Evolutionary conservation across 2,797 vertebrate species (phyloP).

Genomic region (Eulemur coronatus): DNA sequence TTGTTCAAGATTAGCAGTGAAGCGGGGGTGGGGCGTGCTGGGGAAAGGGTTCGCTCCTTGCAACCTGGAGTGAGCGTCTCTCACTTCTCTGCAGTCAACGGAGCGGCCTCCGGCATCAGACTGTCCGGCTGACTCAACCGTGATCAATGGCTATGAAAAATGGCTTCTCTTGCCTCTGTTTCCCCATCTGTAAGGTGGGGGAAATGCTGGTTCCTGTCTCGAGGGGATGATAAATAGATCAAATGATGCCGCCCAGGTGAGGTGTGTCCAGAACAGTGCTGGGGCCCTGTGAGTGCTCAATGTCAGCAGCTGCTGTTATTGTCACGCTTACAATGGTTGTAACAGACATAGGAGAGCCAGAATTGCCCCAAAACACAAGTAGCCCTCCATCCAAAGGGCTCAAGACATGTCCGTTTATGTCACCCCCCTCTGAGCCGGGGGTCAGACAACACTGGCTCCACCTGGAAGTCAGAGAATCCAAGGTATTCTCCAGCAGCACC

Average conservation of each 20-base stretch:
- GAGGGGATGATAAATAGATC: not conserved
- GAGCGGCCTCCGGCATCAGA: fast-evolving
- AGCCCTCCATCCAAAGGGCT: not conserved
- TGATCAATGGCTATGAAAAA: too few relatives aligned
- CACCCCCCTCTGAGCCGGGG: not conserved
- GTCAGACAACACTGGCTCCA: not conserved
- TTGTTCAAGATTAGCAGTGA: slow-evolving; percentile 25
- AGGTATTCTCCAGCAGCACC: not conserved
- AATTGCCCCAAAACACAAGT: not conserved
- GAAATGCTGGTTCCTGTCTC: not conserved
- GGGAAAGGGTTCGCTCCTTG: not conserved
- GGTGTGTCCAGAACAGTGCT: not conserved
- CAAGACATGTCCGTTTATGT: not conserved
- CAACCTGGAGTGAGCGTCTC: fast-evolving
- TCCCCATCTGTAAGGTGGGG: not conserved
- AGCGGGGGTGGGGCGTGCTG: fast-evolving
- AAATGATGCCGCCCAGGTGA: not conserved
- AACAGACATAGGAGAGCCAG: not conserved
- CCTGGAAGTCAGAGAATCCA: not conserved
- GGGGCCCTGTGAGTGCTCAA: not conserved
- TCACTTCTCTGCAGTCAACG: fast-evolving
- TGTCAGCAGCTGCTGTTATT: fast-evolving
- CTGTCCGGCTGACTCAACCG: too few relatives aligned
- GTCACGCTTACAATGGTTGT: too few relatives aligned
- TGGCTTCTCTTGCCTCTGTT: not conserved